A percentile compares a stretch with the other conserved stretches of the same genome.
Conservation (phyloP, 2,113 vertebrate species). For the Percina caprodes region DNA sequence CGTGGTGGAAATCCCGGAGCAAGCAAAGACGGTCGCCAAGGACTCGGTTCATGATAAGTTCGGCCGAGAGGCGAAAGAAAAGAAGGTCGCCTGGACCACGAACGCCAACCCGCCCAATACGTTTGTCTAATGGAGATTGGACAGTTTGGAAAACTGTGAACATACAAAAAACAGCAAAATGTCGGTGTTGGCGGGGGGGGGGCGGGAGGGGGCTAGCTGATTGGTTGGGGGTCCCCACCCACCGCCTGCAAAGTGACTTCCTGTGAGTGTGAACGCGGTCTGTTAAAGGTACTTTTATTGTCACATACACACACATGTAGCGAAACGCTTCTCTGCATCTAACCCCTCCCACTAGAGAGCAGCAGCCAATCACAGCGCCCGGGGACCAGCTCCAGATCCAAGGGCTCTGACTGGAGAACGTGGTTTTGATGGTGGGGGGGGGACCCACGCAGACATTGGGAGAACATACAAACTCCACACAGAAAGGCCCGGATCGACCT, state of each 20-base stretch:
- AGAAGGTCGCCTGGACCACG: conserved; percentile 95
- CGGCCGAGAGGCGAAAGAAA: conserved; percentile 91
- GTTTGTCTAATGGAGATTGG: conserved; percentile 83
- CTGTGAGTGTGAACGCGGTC: too few relatives aligned
- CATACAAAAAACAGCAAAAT: conserved; percentile 7
- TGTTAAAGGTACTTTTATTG: too few relatives aligned
- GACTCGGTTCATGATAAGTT: conserved; percentile 91
- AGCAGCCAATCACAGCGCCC: too few relatives aligned
- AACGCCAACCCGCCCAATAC: conserved; percentile 93
- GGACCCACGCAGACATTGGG: too few relatives aligned
- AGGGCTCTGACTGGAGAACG: too few relatives aligned
- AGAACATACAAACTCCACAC: too few relatives aligned
- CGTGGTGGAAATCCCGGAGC: conserved; percentile 87
- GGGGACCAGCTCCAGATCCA: too few relatives aligned
- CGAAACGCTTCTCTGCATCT: too few relatives aligned
- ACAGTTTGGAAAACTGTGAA: conserved; percentile 3
- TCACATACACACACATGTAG: too few relatives aligned
- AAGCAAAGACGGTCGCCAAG: conserved; percentile 85
- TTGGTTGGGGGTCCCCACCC: background rate
- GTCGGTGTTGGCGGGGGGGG: background rate
- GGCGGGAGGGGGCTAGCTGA: conserved; percentile 7
- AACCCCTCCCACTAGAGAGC: too few relatives aligned
- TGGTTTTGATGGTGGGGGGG: too few relatives aligned
- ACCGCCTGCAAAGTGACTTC: rapidly evolving
- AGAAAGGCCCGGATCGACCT: too few relatives aligned